Evolutionary conservation across 1,140 invertebrate species (phyloP).

Genomic region (Carposina sasakii): DNA sequence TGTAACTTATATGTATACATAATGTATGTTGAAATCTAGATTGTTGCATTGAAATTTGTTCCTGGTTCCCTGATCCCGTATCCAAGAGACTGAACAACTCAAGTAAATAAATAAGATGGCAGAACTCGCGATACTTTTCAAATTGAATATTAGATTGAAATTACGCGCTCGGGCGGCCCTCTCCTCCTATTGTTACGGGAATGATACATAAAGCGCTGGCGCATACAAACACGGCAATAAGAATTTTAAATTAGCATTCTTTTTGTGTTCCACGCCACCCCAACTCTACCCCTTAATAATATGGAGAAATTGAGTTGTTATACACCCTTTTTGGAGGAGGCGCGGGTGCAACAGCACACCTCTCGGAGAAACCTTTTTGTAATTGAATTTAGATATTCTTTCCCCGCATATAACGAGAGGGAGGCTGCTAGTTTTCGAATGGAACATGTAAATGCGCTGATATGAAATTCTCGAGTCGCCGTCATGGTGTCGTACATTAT

Average conservation of each 20-base stretch:
- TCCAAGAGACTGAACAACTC: too few relatives aligned
- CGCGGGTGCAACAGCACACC: slow-evolving; percentile 61
- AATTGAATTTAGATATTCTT: slow-evolving; percentile 71
- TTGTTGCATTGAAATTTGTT: too few relatives aligned
- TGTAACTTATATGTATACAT: too few relatives aligned
- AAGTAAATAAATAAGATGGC: slow-evolving; percentile 57
- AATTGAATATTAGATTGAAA: slow-evolving; percentile 71
- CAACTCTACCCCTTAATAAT: slow-evolving; percentile 59
- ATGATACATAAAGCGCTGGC: slow-evolving; percentile 64
- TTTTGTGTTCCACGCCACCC: slow-evolving; percentile 61
- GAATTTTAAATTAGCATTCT: slow-evolving; percentile 71
- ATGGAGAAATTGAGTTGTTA: slow-evolving; percentile 70
- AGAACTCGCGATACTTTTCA: slow-evolving; percentile 55
- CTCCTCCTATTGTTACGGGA: slow-evolving; percentile 59
- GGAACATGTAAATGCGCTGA: slow-evolving; percentile 46
- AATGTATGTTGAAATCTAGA: too few relatives aligned
- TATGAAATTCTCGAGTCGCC: slow-evolving; percentile 48
- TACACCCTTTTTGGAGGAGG: slow-evolving; percentile 63
- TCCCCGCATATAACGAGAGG: slow-evolving; percentile 53
- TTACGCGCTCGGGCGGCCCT: slow-evolving; percentile 60
- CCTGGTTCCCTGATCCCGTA: too few relatives aligned
- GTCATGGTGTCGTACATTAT: slow-evolving; percentile 32
- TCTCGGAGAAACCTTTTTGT: slow-evolving; percentile 62
- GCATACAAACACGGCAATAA: slow-evolving; percentile 65
- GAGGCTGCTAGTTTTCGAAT: slow-evolving; percentile 52